Base-by-base conservation (phyloP, 2,888 invertebrate species). In the Metopia argyrocephala region DNA sequence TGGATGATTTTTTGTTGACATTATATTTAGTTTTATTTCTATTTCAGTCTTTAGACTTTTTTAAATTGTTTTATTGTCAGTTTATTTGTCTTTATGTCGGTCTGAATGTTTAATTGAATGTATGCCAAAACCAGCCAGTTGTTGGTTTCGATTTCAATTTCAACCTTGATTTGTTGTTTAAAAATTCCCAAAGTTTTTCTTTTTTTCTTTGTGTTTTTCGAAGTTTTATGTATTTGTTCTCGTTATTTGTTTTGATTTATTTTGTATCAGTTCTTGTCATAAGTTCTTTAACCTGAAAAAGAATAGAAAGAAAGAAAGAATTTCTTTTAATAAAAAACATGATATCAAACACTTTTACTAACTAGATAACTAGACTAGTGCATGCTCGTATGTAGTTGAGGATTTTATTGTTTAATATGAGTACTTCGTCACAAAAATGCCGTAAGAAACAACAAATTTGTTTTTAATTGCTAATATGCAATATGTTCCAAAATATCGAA, bases 1-100 rank as follows among this genome's bases (percentile, higher is more conserved):
- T 86, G 84, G 86, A 85, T 86, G 89, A 87, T 87, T 88, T 85
- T 87, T 85, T 83, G 86, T 86, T 85, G 89, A 88, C 89, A 88
- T 88, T 82, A 83, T 87, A 25, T 85, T 38, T 15, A 38, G 38
- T 15, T 12, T 12, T 66, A 20, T 52, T 82, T 38, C 38, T 71
- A 18, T 54, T 57, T 5, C 18, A 48, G 57, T 69, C 46, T 61
- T 61, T 31, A 23, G 38, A 61, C 6, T 38, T 7, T 45, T 18
- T 38, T 38, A 12, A 38, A 38, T 12, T 38, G 15, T 15, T 38
- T 38, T 38, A 38, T 38, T 38, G n/a, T n/a, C n/a, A n/a, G n/a
- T n/a, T n/a, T n/a, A 12, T 12, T 15, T 15, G 38, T 62, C 31
- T n/a, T n/a, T n/a, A n/a, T 21, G 20, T 5, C 20, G 56, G 45